These are phyloP conservation scores for Rhagophthalmus giganteus DNA, from an alignment of 2,888 invertebrate species.

Conservation along the genomic window DNA sequence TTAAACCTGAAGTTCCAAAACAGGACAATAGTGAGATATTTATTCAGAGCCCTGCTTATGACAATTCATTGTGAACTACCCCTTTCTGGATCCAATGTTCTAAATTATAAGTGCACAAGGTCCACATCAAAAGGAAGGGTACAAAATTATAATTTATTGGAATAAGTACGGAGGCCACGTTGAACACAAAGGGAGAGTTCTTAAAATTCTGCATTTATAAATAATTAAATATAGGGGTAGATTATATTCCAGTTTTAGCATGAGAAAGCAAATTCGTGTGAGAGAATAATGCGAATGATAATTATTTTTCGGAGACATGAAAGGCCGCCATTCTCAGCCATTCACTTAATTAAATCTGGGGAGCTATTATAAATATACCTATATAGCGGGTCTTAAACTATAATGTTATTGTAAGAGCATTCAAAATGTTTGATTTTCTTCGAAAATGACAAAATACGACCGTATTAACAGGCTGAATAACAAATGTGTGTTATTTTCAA, in stretches of 20 bases:
- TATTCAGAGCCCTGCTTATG: constrained; percentile 46
- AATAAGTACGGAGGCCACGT: constrained; percentile 26
- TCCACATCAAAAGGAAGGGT: constrained; percentile 31
- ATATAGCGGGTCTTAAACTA: background rate
- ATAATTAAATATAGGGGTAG: constrained; percentile 30
- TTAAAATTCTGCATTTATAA: constrained; percentile 33
- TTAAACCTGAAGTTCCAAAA: constrained; percentile 41
- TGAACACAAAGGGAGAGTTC: constrained; percentile 28
- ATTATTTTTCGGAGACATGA: constrained; percentile 16
- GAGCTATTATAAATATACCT: constrained; percentile 9
- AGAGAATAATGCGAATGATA: constrained; percentile 26
- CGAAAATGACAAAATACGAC: background rate
- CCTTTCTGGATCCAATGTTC: constrained; percentile 40
- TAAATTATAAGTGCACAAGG: constrained; percentile 44
- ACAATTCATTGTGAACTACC: constrained; percentile 47
- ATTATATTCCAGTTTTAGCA: constrained; percentile 26
- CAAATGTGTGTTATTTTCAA: too few species aligned
- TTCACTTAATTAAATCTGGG: constrained; percentile 12
- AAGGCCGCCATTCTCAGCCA: constrained; percentile 12
- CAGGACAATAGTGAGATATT: constrained; percentile 46
- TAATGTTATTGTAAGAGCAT: background rate
- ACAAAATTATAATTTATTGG: constrained; percentile 33
- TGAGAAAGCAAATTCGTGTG: constrained; percentile 29
- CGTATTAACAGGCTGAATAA: background rate
- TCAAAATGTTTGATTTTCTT: background rate